phyloP scores from a whole-genome alignment of 2,888 invertebrate genomes.

The Drosophila sordidapex region DNA sequence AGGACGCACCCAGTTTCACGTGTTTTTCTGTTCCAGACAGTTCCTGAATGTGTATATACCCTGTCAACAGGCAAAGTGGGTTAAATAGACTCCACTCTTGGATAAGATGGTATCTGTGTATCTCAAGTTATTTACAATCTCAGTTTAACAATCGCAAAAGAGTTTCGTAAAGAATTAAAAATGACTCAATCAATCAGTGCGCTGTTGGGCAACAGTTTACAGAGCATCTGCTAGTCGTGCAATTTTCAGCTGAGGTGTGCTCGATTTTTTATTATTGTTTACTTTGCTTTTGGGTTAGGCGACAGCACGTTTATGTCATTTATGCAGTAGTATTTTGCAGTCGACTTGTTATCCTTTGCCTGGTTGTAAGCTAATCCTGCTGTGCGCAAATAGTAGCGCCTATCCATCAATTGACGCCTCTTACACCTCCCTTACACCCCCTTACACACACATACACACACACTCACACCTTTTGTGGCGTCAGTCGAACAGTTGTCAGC shows the following conservation, averaged over 20 bases:
- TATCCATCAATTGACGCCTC: slow-evolving; percentile 44
- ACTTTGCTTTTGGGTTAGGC: slow-evolving; percentile 32
- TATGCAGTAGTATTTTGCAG: slow-evolving; percentile 22
- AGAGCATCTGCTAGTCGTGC: slow-evolving; percentile 31
- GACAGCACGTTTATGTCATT: slow-evolving; percentile 40
- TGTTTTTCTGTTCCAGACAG: not conserved
- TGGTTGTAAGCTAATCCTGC: slow-evolving; percentile 67
- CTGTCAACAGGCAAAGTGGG: not conserved
- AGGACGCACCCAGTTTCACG: slow-evolving; percentile 38
- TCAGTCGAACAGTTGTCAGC: slow-evolving; percentile 55
- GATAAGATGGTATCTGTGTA: not conserved
- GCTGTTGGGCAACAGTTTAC: not conserved
- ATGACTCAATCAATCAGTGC: not conserved
- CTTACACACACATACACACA: not conserved
- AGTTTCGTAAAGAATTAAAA: not conserved
- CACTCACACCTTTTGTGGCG: not conserved
- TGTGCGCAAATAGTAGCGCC: slow-evolving; percentile 59
- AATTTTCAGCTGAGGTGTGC: not conserved
- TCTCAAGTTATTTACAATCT: not conserved
- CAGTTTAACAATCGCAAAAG: not conserved
- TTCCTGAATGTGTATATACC: slow-evolving; percentile 19
- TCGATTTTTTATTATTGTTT: slow-evolving; percentile 16
- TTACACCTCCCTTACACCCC: not conserved
- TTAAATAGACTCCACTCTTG: not conserved
- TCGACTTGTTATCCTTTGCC: slow-evolving; percentile 50